phyloP scores from a whole-genome alignment of 2,797 vertebrate species.

The Fratercula arctica region DNA sequence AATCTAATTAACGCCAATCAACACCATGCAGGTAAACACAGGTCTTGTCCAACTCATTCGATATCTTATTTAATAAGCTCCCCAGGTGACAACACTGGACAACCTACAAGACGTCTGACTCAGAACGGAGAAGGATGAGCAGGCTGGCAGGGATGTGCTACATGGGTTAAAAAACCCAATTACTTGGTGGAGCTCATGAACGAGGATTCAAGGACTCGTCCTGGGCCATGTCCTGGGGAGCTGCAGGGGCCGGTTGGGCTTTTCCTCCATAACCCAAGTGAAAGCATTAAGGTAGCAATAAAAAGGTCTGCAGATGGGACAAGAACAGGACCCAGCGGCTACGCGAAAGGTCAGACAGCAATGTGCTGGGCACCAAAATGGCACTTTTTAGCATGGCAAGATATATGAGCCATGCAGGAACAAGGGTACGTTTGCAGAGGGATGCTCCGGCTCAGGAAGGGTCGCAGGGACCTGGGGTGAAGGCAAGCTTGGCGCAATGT shows the following conservation, averaged over 20 bases:
- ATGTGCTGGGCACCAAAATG: rapidly evolving
- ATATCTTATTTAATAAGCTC: constrained; percentile 32
- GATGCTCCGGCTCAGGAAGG: not conserved
- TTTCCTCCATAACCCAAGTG: not conserved
- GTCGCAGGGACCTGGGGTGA: rapidly evolving
- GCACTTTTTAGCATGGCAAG: not conserved
- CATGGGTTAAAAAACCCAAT: not conserved
- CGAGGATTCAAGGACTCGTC: not conserved
- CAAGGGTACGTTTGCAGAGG: not conserved
- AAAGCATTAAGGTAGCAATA: not conserved
- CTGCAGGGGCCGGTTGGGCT: not conserved
- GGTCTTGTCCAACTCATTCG: not conserved
- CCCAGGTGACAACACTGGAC: not conserved
- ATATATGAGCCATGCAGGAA: rapidly evolving
- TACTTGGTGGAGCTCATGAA: not conserved
- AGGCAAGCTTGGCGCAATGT: rapidly evolving
- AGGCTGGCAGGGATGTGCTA: not conserved
- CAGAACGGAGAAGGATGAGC: not conserved
- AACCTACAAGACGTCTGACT: not conserved
- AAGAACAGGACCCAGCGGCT: rapidly evolving
- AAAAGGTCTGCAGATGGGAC: not conserved
- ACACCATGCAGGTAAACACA: constrained; percentile 11
- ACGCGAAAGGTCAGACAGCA: not conserved
- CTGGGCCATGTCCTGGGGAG: rapidly evolving
- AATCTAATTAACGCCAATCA: constrained; percentile 51